Base-by-base conservation (phyloP, 2,888 invertebrate genomes). In the Aethes cnicana region DNA sequence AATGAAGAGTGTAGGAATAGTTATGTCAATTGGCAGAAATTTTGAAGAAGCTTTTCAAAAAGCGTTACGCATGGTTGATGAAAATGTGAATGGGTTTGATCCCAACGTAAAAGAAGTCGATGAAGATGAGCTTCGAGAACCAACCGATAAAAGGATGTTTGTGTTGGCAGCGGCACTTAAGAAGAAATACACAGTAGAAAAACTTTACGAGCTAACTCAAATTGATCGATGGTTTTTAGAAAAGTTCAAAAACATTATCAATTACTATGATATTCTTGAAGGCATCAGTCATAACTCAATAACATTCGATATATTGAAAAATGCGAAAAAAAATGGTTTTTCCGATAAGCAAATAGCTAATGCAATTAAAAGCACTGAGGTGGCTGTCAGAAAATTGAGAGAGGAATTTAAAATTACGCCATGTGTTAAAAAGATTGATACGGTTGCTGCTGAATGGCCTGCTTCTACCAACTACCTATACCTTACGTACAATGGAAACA, bases 31-130 rank as follows among this genome's bases (percentile, higher is more conserved):
- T 52, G 99, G 99, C 0, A 92, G 99, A 47, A 96, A 93, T 63
- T 99, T 99, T 83, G 99, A 99, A 82, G 99, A 99, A 91, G 98
- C 99, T 1, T 97, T 99, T 70, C 99, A 99, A 82, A 99, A 99
- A 87, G 99, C 99, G 0, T 82, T 99, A 47, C 91, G 99, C 61
- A 99, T 99, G 99, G 97, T 98, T 1, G 98, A 99, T 78, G 98
- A 99, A 80, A 94, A 94, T 66, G 95, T 97, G 0, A 92, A 92
- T 47, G 99, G 99, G 0, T 99, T 99, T 74, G 98, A 99, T 86
- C 98, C 99, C 0, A 93, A 95, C 66, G 75, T 95, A 4, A 93
- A 95, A 66, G 72, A 89, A 25, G 93, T 95, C 0, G 94, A 93
- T 55, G 96, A 97, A 70, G 93, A 95, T 67, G 98, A 97, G 72